Conservation (phyloP, 2,888 invertebrate genomes). For the Lithosia quadra region DNA sequence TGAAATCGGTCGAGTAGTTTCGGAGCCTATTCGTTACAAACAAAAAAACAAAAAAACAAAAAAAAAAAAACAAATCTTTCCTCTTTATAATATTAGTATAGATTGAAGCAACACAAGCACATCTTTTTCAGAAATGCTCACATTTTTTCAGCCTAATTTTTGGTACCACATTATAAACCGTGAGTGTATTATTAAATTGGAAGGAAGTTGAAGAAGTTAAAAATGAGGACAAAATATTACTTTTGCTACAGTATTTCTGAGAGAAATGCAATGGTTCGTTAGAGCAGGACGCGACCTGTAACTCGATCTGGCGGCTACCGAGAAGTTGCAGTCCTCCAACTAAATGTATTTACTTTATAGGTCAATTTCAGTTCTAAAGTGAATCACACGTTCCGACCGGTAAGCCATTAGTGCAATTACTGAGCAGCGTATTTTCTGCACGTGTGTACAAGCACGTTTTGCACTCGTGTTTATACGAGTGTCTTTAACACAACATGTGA, state of each 20-base stretch:
- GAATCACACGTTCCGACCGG: not conserved
- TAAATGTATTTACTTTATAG: conserved; percentile 1
- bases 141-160: not conserved
- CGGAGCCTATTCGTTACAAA: too few species aligned
- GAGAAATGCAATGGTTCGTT: not conserved
- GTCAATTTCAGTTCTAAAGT: not conserved
- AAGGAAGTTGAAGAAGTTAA: not conserved
- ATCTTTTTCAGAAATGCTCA: not conserved
- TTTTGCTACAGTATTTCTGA: not conserved
- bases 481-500: too few species aligned
- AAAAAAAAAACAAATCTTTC: too few species aligned
- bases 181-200: not conserved
- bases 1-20: too few species aligned
- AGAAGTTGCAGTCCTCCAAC: not conserved
- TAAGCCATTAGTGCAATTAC: not conserved
- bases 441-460: too few species aligned
- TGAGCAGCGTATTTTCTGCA: not conserved
- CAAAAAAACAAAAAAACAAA: too few species aligned
- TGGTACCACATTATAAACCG: too few species aligned
- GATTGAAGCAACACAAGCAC: too few species aligned
- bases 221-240: not conserved
- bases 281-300: not conserved
- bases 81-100: too few species aligned
- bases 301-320: not conserved
- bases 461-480: too few species aligned